Percentiles rank a stretch among this genome's conserved stretches.
Conservation (phyloP, 1,140 invertebrate genomes). For the Ctenoplectra terminalis region DNA sequence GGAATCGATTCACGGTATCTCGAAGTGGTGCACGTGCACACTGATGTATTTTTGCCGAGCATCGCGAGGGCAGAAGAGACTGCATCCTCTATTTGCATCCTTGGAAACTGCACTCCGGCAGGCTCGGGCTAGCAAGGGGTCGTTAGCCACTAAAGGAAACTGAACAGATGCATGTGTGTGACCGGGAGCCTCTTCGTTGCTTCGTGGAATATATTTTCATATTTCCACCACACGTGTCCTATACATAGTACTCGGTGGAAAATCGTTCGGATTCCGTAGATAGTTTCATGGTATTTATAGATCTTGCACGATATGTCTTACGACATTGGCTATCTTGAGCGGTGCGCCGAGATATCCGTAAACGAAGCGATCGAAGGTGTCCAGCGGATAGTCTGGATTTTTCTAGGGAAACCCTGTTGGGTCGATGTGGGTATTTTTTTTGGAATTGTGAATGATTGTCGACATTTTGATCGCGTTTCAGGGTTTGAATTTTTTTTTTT, state of each 20-base stretch:
- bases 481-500: too few species aligned
- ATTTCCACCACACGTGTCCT: not conserved
- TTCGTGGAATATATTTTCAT: slow-evolving; percentile 27
- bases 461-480: too few species aligned
- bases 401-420: too few species aligned
- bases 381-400: not conserved
- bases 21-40: slow-evolving; percentile 57
- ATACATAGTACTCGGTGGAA: not conserved
- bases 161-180: not conserved
- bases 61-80: slow-evolving; percentile 32
- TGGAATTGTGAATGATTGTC: too few species aligned
- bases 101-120: slow-evolving; percentile 36
- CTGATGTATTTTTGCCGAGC: slow-evolving; percentile 60
- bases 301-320: slow-evolving; percentile 5
- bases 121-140: not conserved
- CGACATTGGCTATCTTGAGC: slow-evolving; percentile 5
- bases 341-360: not conserved
- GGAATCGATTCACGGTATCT: slow-evolving; percentile 63
- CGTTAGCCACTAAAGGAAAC: slow-evolving; percentile 42
- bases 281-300: slow-evolving; percentile 18
- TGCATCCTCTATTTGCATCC: slow-evolving; percentile 60
- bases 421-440: too few species aligned
- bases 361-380: not conserved
- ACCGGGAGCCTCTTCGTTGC: too few species aligned
- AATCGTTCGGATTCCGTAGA: slow-evolving; percentile 28